Evolutionary conservation across 2,113 vertebrate species (phyloP).

Genomic region (Callopanchax toddi): DNA sequence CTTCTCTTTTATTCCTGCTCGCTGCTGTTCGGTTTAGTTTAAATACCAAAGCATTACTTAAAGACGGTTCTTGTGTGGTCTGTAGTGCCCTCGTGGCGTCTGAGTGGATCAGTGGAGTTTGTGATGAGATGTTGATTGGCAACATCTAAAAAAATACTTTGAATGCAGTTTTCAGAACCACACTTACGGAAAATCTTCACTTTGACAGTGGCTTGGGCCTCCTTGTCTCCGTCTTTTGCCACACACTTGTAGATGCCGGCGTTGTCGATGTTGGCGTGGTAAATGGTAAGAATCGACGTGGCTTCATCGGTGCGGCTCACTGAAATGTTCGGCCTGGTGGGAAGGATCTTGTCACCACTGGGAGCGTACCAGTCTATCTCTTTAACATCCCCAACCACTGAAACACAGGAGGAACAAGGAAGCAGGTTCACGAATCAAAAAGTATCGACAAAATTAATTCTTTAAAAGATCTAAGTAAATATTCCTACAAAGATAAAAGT

Average conservation of each 20-base stretch:
- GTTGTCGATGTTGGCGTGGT: conserved; percentile 90
- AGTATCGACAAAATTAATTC: neutral
- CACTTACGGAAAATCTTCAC: conserved; percentile 97
- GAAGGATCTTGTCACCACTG: conserved; percentile 88
- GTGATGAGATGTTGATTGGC: neutral
- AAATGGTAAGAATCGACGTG: conserved; percentile 92
- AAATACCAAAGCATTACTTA: neutral
- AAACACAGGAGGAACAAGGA: conserved; percentile 13
- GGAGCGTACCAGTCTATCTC: conserved; percentile 96
- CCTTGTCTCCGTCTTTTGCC: conserved; percentile 84
- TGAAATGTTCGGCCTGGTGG: conserved; percentile 86
- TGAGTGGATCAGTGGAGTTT: neutral
- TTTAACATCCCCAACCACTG: conserved; percentile 91
- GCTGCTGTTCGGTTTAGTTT: neutral
- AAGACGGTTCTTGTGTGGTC: neutral
- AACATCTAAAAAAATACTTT: neutral
- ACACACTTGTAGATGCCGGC: conserved; percentile 97
- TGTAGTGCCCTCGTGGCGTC: neutral
- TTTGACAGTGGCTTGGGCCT: conserved; percentile 89
- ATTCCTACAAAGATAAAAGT: conserved; percentile 11
- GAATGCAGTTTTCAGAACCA: neutral
- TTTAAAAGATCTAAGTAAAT: conserved; percentile 6
- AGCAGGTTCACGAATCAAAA: neutral
- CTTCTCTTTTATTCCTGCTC: neutral
- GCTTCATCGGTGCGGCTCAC: conserved; percentile 86